These are phyloP conservation scores for Athalia circularis DNA, from an alignment of 2,888 invertebrate species.

Conservation along the genomic window DNA sequence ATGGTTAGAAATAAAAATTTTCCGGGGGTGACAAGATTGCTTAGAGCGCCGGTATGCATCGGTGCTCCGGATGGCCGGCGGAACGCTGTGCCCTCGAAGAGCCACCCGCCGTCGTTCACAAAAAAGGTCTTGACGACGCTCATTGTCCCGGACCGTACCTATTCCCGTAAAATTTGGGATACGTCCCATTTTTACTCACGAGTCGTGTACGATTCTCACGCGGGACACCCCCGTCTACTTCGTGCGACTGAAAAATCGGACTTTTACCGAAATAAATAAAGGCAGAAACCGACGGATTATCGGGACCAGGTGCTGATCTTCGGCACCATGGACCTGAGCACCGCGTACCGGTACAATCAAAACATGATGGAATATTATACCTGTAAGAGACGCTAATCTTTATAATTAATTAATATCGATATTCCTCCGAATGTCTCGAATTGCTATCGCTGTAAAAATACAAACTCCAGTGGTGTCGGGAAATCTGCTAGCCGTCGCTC, in stretches of 20 bases:
- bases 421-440: no score
- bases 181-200: conserved; percentile 64
- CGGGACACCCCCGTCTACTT: conserved; percentile 59
- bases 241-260: background rate
- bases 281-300: background rate
- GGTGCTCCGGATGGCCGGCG: conserved; percentile 61
- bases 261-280: background rate
- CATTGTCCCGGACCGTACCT: conserved; percentile 63
- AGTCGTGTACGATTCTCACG: no score
- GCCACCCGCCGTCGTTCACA: conserved; percentile 68
- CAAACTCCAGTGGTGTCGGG: no score
- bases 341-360: conserved; percentile 96
- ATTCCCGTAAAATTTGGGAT: conserved; percentile 61
- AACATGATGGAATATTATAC: conserved; percentile 99
- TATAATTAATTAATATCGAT: background rate
- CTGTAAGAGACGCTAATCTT: conserved; percentile 81
- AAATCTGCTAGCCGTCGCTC: no score
- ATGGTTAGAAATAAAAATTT: no score
- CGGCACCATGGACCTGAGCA: conserved; percentile 91
- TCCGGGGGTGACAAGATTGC: background rate
- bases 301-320: conserved; percentile 35
- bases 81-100: conserved; percentile 43
- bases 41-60: conserved; percentile 55
- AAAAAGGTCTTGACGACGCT: conserved; percentile 68
- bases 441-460: no score